phyloP scores from a whole-genome alignment of 1,140 invertebrate genomes.

The Vanessa tameamea region DNA sequence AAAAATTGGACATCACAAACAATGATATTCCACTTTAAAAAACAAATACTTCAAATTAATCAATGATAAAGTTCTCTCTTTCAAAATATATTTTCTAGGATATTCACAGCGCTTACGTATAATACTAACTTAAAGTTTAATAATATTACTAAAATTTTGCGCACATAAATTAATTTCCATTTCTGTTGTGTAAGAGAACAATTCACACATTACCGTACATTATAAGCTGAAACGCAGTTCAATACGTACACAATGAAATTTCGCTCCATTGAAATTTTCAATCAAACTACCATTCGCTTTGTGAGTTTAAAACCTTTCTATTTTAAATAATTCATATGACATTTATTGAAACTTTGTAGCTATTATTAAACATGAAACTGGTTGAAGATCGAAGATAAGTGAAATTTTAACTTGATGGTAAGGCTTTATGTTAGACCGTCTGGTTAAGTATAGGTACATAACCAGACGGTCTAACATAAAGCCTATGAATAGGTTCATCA shows the following conservation, averaged over 20 bases:
- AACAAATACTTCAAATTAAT: too few relatives aligned
- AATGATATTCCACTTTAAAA: too few relatives aligned
- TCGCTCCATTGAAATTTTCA: slow-evolving; percentile 9
- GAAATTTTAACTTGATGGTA: too few relatives aligned
- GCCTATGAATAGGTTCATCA: too few relatives aligned
- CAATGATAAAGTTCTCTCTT: not conserved
- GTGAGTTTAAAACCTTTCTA: not conserved
- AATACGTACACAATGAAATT: slow-evolving; percentile 10
- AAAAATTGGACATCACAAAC: too few relatives aligned
- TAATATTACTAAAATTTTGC: not conserved
- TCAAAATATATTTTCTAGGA: not conserved
- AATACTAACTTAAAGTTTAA: not conserved
- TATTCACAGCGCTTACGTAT: not conserved
- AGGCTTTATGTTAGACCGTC: too few relatives aligned
- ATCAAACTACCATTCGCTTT: not conserved
- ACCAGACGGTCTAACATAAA: too few relatives aligned
- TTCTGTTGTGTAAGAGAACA: not conserved
- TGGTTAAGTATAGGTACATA: too few relatives aligned
- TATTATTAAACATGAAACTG: not conserved
- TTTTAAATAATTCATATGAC: not conserved
- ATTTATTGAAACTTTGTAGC: not conserved
- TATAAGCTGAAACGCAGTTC: slow-evolving; percentile 2
- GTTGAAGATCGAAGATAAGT: too few relatives aligned
- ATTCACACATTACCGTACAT: not conserved
- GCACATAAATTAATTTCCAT: slow-evolving; percentile 6